Conservation (phyloP, 2,888 invertebrate genomes). For the Microctonus aethiopoides region DNA sequence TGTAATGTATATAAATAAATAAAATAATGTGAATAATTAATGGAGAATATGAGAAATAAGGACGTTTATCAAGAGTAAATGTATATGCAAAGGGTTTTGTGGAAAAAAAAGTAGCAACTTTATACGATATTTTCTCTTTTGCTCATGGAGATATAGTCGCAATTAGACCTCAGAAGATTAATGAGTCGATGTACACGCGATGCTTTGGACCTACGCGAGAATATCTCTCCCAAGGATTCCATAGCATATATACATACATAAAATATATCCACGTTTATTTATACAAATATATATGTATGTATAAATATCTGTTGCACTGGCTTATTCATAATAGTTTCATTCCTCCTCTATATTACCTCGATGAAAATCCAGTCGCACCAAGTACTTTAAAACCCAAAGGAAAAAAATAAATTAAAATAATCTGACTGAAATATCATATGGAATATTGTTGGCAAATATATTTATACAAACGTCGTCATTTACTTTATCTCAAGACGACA, state of each 20-base stretch:
- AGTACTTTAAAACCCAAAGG: not conserved
- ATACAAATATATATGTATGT: slow-evolving; percentile 6
- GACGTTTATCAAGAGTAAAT: slow-evolving; percentile 7
- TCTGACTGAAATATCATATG: not conserved
- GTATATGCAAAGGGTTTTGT: not conserved
- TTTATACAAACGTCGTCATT: slow-evolving; percentile 16
- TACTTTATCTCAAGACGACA: slow-evolving; percentile 20
- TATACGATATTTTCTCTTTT: slow-evolving; percentile 51
- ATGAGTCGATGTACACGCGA: slow-evolving; percentile 61
- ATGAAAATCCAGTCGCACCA: slow-evolving; percentile 5
- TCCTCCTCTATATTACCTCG: not conserved
- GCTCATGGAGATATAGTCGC: slow-evolving; percentile 56
- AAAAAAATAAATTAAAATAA: not conserved
- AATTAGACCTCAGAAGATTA: slow-evolving; percentile 61
- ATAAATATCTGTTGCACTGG: not conserved
- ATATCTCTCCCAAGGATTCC: slow-evolving; percentile 6
- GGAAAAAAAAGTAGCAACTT: slow-evolving; percentile 44
- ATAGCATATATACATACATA: not conserved
- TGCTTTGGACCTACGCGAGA: slow-evolving; percentile 46
- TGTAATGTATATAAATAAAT: slow-evolving; percentile 23
- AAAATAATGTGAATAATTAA: slow-evolving; percentile 35
- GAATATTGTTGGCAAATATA: not conserved
- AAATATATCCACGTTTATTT: too few species aligned
- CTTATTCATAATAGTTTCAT: slow-evolving; percentile 16
- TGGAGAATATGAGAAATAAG: slow-evolving; percentile 17